Percentiles rank a stretch among this genome's conserved stretches.
phyloP scores from a whole-genome alignment of 2,113 vertebrate species.

The Apodemus sylvaticus region DNA sequence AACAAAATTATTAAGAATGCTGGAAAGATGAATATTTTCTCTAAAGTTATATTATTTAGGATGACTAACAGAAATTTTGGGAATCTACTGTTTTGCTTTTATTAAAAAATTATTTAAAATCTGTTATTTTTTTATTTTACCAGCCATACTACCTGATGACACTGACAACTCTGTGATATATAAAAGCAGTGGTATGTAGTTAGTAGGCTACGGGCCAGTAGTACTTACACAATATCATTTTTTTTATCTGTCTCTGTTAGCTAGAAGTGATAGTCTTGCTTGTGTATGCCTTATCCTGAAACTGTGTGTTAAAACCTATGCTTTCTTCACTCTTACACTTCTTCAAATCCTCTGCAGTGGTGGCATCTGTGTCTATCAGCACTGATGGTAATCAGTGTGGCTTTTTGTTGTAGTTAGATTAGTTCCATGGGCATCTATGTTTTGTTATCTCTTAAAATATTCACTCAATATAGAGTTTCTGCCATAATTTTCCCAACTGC shows the following conservation, averaged over 20 bases:
- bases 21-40: not conserved
- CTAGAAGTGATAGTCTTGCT: not conserved
- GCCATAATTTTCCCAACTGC: not conserved
- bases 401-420: not conserved
- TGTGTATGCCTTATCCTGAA: not conserved
- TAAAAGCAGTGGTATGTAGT: not conserved
- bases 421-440: not conserved
- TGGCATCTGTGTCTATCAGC: not conserved
- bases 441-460: not conserved
- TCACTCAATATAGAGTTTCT: not conserved
- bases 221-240: not conserved
- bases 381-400: not conserved
- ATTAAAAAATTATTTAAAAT: not conserved
- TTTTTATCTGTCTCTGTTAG: not conserved
- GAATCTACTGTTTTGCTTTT: not conserved
- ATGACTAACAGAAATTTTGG: not conserved
- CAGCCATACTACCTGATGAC: not conserved
- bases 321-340: not conserved
- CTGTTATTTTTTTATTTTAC: not conserved
- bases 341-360: not conserved
- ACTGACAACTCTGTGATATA: not conserved
- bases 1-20: slow-evolving; percentile 35
- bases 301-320: not conserved
- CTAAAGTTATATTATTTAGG: not conserved
- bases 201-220: not conserved